Conservation (phyloP, 2,113 vertebrate species). For the Crotalus tigris region DNA sequence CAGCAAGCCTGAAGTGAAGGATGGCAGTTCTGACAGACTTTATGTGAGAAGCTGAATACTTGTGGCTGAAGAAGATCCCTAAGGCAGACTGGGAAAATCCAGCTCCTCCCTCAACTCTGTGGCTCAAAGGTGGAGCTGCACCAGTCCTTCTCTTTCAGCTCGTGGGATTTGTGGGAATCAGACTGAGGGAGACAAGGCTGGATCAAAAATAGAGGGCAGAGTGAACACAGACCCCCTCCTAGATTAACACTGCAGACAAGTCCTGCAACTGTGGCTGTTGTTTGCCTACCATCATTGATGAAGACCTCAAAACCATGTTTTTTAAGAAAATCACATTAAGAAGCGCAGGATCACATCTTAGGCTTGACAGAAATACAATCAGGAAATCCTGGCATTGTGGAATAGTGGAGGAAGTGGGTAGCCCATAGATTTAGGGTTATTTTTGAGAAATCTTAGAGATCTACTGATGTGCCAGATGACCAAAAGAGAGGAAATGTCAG, state of each 20-base stretch:
- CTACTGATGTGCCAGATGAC: no score
- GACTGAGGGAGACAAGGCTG: not conserved
- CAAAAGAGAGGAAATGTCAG: no score
- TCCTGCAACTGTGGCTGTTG: not conserved
- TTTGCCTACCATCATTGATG: not conserved
- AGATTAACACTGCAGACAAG: not conserved
- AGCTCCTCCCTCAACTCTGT: not conserved
- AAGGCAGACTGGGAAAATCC: not conserved
- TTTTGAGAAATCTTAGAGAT: no score
- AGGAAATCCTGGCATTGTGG: not conserved
- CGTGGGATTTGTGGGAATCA: not conserved
- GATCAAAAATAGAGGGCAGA: no score
- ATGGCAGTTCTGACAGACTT: not conserved
- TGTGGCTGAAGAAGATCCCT: not conserved
- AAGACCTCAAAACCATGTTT: not conserved
- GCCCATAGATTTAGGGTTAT: not conserved
- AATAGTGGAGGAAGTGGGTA: not conserved
- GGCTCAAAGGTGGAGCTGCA: not conserved
- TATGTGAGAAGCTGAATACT: not conserved
- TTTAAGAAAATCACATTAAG: not conserved
- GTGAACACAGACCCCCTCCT: not conserved
- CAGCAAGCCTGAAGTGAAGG: not conserved
- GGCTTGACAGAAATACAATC: not conserved
- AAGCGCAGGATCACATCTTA: not conserved
- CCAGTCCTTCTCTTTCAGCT: not conserved